phyloP scores from a whole-genome alignment of 2,797 vertebrate species.

The Sebastes ruberrimus region DNA sequence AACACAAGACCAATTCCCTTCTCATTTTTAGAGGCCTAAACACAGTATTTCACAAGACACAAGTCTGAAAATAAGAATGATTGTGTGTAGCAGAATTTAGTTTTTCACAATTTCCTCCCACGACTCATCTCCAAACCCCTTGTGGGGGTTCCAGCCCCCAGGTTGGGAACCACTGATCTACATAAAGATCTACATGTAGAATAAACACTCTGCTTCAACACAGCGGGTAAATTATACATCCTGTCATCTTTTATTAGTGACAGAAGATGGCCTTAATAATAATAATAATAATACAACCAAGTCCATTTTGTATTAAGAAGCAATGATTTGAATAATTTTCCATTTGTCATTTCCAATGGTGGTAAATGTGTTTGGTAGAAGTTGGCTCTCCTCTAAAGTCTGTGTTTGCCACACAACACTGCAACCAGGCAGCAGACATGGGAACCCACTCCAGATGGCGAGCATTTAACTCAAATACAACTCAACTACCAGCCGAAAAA shows the following conservation, averaged over 20 bases:
- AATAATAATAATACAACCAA: conserved; percentile 8
- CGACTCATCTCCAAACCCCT: neutral
- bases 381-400: conserved; percentile 10
- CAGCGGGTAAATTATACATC: conserved; percentile 25
- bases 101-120: neutral
- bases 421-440: conserved; percentile 52
- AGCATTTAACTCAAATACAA: conserved; percentile 29
- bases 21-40: neutral
- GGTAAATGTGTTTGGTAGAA: neutral
- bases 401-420: conserved; percentile 24
- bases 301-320: conserved; percentile 8
- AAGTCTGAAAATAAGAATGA: neutral
- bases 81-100: neutral
- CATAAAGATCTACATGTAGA: conserved; percentile 1
- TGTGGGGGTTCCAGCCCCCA: neutral
- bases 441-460: conserved; percentile 57
- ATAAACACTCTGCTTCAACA: conserved; percentile 5
- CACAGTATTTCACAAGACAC: neutral
- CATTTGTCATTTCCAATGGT: conserved; percentile 11
- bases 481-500: conserved; percentile 16
- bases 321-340: neutral
- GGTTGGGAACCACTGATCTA: conserved; percentile 13
- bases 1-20: neutral
- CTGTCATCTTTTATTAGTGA: conserved; percentile 25
- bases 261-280: conserved; percentile 23